Evolutionary conservation across 2,113 vertebrate genomes (phyloP).

Genomic region (Bujurquina vittata): DNA sequence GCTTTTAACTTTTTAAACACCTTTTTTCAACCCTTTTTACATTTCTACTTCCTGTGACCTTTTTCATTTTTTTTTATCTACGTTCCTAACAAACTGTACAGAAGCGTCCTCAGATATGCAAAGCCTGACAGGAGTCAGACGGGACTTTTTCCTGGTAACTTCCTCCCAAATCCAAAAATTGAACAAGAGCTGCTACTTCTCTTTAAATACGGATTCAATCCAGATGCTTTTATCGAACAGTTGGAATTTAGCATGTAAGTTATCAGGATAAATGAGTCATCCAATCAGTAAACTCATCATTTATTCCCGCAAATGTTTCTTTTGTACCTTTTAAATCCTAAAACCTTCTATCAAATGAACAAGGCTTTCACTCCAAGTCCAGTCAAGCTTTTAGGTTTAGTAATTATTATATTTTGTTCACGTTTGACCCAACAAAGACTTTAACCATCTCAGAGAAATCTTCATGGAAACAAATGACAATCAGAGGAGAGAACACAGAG

Average conservation of each 20-base stretch:
- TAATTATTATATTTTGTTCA: background rate
- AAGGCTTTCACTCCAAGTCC: background rate
- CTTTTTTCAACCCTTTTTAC: conserved; percentile 13
- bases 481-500: background rate
- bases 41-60: conserved; percentile 43
- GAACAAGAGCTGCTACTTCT: background rate
- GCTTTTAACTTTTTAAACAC: conserved; percentile 50
- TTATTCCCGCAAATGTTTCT: conserved; percentile 9
- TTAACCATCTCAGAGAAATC: background rate
- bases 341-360: background rate
- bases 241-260: background rate
- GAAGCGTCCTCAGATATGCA: background rate
- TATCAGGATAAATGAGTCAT: background rate
- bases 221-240: background rate
- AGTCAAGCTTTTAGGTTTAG: background rate
- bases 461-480: background rate
- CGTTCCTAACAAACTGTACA: conserved; percentile 14
- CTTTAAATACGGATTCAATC: background rate
- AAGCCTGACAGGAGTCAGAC: background rate
- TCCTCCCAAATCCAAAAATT: background rate
- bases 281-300: background rate
- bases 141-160: background rate
- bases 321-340: conserved; percentile 4
- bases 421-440: background rate
- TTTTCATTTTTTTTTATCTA: background rate